Evolutionary conservation across 2,888 invertebrate genomes (phyloP), one percentile per base, ranked within the genome.

Genomic region (Holacanthella duospinosa): DNA sequence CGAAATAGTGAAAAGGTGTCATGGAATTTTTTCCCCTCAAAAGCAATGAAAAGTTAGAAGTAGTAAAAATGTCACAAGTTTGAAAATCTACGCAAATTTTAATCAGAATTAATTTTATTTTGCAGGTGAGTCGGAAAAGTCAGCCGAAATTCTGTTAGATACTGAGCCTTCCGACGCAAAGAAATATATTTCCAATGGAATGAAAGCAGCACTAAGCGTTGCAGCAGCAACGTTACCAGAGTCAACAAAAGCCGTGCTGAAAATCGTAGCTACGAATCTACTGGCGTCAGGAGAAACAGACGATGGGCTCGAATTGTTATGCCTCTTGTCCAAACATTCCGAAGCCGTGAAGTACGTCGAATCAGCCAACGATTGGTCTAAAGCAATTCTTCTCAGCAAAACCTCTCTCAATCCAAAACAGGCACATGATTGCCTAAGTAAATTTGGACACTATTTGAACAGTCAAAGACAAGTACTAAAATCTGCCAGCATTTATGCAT

Each of bases 301-400:
- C 55, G 68, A 68, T 64, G 72, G 72, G 12, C 36, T 72, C 27
- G 72, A 72, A 60, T 60, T 72, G 4, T 56, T 72, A 0, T 72
- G 72, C 54, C 63, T 71, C 24, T 58, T 72, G 26, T 62, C 63
- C 12, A 72, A 72, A 54, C 70, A 72, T 55, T 59, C 59, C 4
- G 72, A 72, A 63, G 72, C 71, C 16, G 70, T 67, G 60, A 72
- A 70, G 55, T 72, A 72, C 54, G 66, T 72, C 16, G 71, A 72
- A 54, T 70, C 70, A 4, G 62, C 70, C 4, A 72, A 71, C 55
- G 71, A 72, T 36, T 72, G 72, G 71, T 56, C 62, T 9, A 68
- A 69, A 58, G 71, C 71, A 9, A 57, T 71, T 43, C 63, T 70
- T 1, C 58, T 72, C 0, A 69, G 69, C 59, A 71, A 71, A 62